Base-by-base conservation (phyloP, 1,140 invertebrate genomes). In the Zophobas atratus region DNA sequence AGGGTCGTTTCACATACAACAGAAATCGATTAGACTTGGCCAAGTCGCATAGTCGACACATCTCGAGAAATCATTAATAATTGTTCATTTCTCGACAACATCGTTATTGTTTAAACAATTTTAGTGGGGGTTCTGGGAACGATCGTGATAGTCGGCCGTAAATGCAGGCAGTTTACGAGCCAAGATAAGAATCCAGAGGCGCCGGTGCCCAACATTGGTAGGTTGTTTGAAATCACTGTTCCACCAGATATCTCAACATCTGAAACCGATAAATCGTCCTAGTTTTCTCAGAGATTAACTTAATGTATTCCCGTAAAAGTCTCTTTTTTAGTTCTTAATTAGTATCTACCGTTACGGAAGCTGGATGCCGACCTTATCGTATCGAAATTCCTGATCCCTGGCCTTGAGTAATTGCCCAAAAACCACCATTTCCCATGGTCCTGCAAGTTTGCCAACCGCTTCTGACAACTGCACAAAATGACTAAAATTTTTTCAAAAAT, bases 1-100 rank as follows among this genome's bases (percentile, higher is more conserved):
- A 76, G 79, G 79, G 79, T 80, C 79, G 53, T 71, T 76, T 73
- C 76, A 72, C 73, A 73, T 76, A 80, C 79, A 80, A 78, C 79
- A 80, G 63, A 80, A 78, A 76, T 80, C 79, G 79, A 80, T 80
- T 80, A 80, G 79, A 76, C 72, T 46, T 74, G 63, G 46, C 49
- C 20, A 49, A 41, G 48, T 77, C 51, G 36, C 32, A 77, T 35
- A 78, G 34, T 1, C 43, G 70, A 71, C 48, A 32, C 33, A 77
- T 79, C 70, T 73, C 51, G 38, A 71, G 67, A 80, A 80, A 78
- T 78, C 79, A 80, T 80, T 74, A 78, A 78, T 80, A 78, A 77
- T 73, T 79, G 70, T 73, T 80, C 48, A 72, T 78, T 77, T 49
- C 70, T 39, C 48, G 46, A 72, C 70, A 53, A 55, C 35, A 70